Conservation (phyloP, 1,140 invertebrate species). For the Plutomurus gul region DNA sequence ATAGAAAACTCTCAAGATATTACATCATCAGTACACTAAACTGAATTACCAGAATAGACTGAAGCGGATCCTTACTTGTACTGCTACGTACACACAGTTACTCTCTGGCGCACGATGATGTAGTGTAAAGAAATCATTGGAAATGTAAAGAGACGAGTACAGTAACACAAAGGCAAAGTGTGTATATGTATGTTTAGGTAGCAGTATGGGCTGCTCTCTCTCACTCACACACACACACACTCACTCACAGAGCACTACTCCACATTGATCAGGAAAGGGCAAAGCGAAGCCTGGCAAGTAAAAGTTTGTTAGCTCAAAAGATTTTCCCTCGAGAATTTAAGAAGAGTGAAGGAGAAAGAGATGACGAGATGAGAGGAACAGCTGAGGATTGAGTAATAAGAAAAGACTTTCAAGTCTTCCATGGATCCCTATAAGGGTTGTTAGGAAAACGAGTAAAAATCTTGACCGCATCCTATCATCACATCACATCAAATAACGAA, state of each 20-base stretch:
- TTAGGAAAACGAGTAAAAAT: not conserved
- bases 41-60: too few relatives aligned
- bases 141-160: not conserved
- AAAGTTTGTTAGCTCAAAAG: conserved; percentile 36
- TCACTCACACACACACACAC: too few relatives aligned
- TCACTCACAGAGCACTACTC: too few relatives aligned
- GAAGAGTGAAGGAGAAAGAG: not conserved
- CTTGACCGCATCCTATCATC: conserved; percentile 1
- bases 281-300: not conserved
- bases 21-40: too few relatives aligned
- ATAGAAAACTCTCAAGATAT: too few relatives aligned
- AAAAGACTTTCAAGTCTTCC: not conserved
- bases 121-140: not conserved
- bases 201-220: too few relatives aligned
- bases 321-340: conserved; percentile 32
- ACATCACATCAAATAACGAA: not conserved
- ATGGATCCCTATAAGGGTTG: not conserved
- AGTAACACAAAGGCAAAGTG: not conserved
- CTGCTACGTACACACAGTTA: not conserved
- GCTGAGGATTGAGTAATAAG: conserved; percentile 20
- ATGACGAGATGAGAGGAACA: not conserved
- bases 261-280: too few relatives aligned
- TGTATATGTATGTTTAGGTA: too few relatives aligned
- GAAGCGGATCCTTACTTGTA: not conserved
- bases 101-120: not conserved